Conservation (phyloP, 2,888 invertebrate genomes). For the Eubasilissa splendida region DNA sequence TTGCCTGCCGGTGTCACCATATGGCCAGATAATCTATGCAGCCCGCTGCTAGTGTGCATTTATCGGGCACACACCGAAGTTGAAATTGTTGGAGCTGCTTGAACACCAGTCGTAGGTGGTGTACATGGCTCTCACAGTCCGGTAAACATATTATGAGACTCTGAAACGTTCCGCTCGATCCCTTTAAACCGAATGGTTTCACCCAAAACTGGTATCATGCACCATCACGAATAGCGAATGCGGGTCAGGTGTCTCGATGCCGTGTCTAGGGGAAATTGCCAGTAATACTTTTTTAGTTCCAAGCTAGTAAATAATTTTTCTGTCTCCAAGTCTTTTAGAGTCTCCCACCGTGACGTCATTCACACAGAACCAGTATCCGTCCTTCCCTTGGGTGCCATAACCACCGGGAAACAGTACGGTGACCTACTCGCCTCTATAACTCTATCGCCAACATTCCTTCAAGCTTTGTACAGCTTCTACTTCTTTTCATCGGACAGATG, state of each 20-base stretch:
- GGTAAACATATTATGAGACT: not conserved
- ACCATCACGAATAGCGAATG: conserved; percentile 24
- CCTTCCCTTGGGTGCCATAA: not conserved
- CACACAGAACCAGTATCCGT: not conserved
- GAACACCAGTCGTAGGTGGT: not conserved
- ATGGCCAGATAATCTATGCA: not conserved
- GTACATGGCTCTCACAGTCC: not conserved
- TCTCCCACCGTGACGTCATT: not conserved
- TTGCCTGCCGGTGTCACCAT: not conserved
- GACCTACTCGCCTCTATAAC: not conserved
- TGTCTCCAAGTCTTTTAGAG: not conserved
- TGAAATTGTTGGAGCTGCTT: not conserved
- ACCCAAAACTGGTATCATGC: conserved; percentile 15
- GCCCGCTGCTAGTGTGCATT: not conserved
- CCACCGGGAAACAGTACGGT: not conserved
- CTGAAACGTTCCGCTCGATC: conserved; percentile 13
- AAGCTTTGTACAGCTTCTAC: not conserved
- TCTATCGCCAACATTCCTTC: conserved; percentile 15
- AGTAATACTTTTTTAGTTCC: not conserved
- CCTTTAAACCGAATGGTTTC: conserved; percentile 31
- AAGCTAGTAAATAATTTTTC: not conserved
- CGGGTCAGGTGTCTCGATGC: not conserved
- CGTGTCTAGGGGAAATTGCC: conserved; percentile 4
- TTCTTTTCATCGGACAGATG: not conserved
- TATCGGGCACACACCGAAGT: not conserved